These are phyloP conservation scores for Scleropages formosus DNA, from an alignment of 2,797 vertebrate genomes.

Conservation along the genomic window DNA sequence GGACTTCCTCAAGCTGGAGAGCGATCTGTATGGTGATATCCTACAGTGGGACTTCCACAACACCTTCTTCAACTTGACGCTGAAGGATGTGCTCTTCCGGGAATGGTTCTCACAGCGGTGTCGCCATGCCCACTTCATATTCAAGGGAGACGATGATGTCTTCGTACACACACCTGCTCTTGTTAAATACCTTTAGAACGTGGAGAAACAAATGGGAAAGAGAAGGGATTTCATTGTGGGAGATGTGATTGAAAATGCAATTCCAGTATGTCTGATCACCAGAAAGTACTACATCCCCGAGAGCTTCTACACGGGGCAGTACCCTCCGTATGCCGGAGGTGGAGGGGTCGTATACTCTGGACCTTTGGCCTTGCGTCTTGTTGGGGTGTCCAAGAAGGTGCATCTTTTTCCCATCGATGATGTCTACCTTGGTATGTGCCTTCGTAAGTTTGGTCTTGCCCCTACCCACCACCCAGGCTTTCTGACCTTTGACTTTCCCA, in stretches of 20 bases:
- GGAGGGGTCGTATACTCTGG: slow-evolving; percentile 73
- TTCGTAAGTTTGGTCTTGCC: slow-evolving; percentile 50
- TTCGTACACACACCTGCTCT: slow-evolving; percentile 66
- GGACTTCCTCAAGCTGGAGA: slow-evolving; percentile 46
- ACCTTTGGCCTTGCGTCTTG: slow-evolving; percentile 55
- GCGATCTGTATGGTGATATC: slow-evolving; percentile 56
- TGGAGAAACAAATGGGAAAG: slow-evolving; percentile 26
- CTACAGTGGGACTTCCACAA: slow-evolving; percentile 73
- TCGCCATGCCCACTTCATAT: slow-evolving; percentile 51
- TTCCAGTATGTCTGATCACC: slow-evolving; percentile 36
- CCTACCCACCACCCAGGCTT: slow-evolving; percentile 64
- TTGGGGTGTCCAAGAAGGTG: slow-evolving; percentile 60
- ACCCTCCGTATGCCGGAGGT: slow-evolving; percentile 66
- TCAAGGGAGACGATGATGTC: slow-evolving; percentile 73
- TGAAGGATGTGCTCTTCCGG: slow-evolving; percentile 75
- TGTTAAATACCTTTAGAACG: slow-evolving; percentile 53
- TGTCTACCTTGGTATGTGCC: slow-evolving; percentile 72
- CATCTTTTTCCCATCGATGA: slow-evolving; percentile 75
- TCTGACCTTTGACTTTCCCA: slow-evolving; percentile 63
- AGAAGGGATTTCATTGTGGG: slow-evolving; percentile 62
- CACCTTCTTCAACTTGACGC: slow-evolving; percentile 71
- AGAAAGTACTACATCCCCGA: slow-evolving; percentile 69
- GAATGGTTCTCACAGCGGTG: slow-evolving; percentile 62
- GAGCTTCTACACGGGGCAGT: slow-evolving; percentile 64
- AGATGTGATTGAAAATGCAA: slow-evolving; percentile 51